A percentile compares a stretch with the other conserved stretches of the same genome.
phyloP scores from a whole-genome alignment of 2,797 vertebrate genomes.

The Artibeus jamaicensis region DNA sequence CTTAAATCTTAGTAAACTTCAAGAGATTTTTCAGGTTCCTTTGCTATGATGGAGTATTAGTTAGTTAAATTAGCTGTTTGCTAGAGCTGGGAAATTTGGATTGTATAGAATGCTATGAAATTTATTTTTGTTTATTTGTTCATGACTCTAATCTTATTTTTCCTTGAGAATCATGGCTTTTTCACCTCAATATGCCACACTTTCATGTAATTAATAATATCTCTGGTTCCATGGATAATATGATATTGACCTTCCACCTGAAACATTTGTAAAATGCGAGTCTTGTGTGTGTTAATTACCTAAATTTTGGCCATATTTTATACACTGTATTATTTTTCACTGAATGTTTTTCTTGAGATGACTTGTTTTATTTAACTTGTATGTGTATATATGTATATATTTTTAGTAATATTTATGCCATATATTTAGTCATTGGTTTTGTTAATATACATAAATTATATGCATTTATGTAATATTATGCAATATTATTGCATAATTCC shows the following conservation, averaged over 20 bases:
- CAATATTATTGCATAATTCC: not conserved
- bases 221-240: not conserved
- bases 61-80: not conserved
- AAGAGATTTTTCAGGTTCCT: not conserved
- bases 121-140: not conserved
- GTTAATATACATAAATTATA: no score
- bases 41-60: not conserved
- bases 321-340: not conserved
- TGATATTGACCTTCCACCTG: not conserved
- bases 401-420: not conserved
- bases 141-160: not conserved
- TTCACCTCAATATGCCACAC: not conserved
- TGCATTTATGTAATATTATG: no score
- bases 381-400: not conserved
- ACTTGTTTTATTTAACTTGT: not conserved
- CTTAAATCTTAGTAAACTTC: not conserved
- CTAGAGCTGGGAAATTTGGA: not conserved
- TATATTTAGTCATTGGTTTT: not conserved
- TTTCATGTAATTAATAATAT: not conserved
- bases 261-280: not conserved
- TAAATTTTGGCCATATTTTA: not conserved
- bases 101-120: not conserved
- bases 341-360: not conserved
- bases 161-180: not conserved
- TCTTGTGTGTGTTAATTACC: not conserved